Conservation (phyloP, 1,140 invertebrate species). For the Grapholita molesta region DNA sequence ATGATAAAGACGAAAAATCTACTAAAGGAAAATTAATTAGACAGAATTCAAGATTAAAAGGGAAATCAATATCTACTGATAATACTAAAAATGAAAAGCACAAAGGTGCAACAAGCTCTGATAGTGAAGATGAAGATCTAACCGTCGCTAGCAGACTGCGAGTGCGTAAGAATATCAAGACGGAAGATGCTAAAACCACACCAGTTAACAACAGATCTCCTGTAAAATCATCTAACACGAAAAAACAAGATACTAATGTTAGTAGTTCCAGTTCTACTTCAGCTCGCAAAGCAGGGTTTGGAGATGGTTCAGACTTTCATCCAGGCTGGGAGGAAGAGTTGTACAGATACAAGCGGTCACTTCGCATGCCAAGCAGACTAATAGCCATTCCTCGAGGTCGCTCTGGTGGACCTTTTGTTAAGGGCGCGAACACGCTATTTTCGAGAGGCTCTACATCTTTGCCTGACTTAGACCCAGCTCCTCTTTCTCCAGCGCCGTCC, state of each 20-base stretch:
- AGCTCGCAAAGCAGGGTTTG: conserved; percentile 81
- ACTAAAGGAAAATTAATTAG: conserved; percentile 47
- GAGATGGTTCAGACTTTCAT: conserved; percentile 85
- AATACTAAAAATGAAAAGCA: conserved; percentile 50
- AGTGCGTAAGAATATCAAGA: conserved; percentile 62
- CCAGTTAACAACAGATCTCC: conserved; percentile 43
- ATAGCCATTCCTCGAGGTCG: conserved; percentile 84
- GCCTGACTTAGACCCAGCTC: conserved; percentile 85
- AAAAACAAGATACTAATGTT: conserved; percentile 61
- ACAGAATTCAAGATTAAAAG: conserved; percentile 44
- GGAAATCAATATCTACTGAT: conserved; percentile 43
- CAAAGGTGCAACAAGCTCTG: conserved; percentile 54
- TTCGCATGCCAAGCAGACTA: conserved; percentile 87
- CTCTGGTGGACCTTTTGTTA: conserved; percentile 61
- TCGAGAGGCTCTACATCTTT: conserved; percentile 82
- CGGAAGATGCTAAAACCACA: conserved; percentile 52
- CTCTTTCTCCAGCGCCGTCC: conserved; percentile 81
- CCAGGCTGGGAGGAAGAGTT: conserved; percentile 90
- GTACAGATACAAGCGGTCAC: conserved; percentile 87
- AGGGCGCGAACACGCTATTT: conserved; percentile 48
- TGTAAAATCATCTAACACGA: conserved; percentile 53
- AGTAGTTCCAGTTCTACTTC: conserved; percentile 47
- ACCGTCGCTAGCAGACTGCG: conserved; percentile 62
- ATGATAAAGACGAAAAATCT: conserved; percentile 54
- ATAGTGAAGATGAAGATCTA: conserved; percentile 68